Base-by-base conservation (phyloP, 2,113 vertebrate species). In the Cathartes aura region DNA sequence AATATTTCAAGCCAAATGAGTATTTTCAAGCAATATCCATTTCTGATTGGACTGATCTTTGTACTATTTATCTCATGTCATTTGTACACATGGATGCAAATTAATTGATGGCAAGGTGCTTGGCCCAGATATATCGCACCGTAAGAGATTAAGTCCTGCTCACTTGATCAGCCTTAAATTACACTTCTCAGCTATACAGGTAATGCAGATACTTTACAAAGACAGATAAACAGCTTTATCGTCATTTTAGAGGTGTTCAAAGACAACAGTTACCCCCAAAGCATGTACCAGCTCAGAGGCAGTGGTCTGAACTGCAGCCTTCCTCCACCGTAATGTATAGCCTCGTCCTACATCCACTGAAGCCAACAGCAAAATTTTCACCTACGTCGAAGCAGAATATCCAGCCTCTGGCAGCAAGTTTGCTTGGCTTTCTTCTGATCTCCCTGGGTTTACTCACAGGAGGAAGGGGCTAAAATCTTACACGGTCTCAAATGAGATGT, bases 41-140 rank as follows among this genome's bases (percentile, higher is more conserved):
- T 94, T 93, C 58, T 96, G 91, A 87, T 87, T 82, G 84, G 38
- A 17, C 58, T 59, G 42, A 66, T 67, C 21, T 66, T 70, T 79
- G 11, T 63, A 29, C 73, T 81, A 26, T 85, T 94, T 82, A 32
- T 82, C 32, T 86, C 47, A 11, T 8, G 4, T 63, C 23, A 24
- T 80, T 89, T 63, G n/a, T 79, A 53, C 24, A 43, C 15, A 15
- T 22, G 47, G 74, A 56, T 91, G 68, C 27, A 94, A 36, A 87
- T 81, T 29, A 71, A 81, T 59, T 32, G 36, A 70, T 64, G 48
- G 53, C 66, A 62, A 80, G 45, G 14, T 82, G 15, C 62, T 91
- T 66, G 78, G 43, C 70, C 58, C 42, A 73, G 43, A n/a, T 67
- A 6, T n/a, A 86, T 88, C 3, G 6, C 18, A 48, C 24, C 7